Base-by-base conservation (phyloP, 2,888 invertebrate genomes). In the Cordylochernes scorpioides region DNA sequence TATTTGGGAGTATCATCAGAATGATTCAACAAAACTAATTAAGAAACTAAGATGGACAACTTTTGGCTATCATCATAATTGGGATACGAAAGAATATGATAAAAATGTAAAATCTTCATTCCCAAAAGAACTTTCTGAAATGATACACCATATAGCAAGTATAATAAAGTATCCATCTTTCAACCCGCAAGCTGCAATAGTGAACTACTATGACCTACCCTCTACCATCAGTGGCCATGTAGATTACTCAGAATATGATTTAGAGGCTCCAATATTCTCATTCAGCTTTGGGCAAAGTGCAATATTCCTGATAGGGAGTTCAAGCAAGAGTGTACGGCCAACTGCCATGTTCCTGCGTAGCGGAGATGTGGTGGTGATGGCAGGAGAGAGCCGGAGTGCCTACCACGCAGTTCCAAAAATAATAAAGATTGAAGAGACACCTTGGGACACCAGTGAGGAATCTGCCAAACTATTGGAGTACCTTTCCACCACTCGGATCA, bases 1-100 rank as follows among this genome's bases (percentile, higher is more conserved):
- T 5, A 32, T 36, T 15, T 28, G 24, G 7, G 5, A 14, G 4
- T 17, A 27, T 17, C 15, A 25, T 3, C 31, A 38, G 13, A 24
- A 9, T 21, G 16, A 15, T 19, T 24, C 24, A 17, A 22, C 12
- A 8, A 24, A 16, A 8, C 24, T 27, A 18, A 12, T 34, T 3
- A 9, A 18, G 3, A 64, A 65, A 45, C 50, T 97, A 43, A 59
- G 94, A 44, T 97, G 97, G 97, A 67, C 73, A 2, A 97, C 94
- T 0, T 54, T 94, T 18, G 97, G 97, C 9, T 91, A 88, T 50
- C 94, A 97, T 55, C 88, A 97, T 54, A 70, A 97, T 51, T 97
- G 97, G 94, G 70, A 84, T 46, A 74, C 78, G 30, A 97, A 94
- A 63, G 67, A 71, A 57, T 57, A 42, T 25, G 12, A 30, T 6